phyloP scores from a whole-genome alignment of 2,797 vertebrate species.

The Diplodus puntazzo region DNA sequence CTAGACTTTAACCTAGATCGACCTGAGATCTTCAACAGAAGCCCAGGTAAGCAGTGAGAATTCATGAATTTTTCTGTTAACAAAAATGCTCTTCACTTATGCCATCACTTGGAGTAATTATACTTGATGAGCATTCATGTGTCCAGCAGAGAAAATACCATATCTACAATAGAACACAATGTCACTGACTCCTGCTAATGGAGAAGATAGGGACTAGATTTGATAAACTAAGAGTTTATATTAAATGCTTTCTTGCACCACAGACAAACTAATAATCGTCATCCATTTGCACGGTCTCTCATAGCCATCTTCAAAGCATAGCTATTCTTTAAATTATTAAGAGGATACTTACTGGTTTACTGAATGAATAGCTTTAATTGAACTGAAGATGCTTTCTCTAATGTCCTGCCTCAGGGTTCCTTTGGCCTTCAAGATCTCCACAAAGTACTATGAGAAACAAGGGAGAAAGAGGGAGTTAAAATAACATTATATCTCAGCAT shows the following conservation, averaged over 20 bases:
- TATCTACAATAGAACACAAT: constrained; percentile 9
- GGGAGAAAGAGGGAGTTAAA: constrained; percentile 35
- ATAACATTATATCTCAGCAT: not conserved
- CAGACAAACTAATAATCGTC: constrained; percentile 76
- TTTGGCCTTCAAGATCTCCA: constrained; percentile 94
- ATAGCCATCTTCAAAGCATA: constrained; percentile 55
- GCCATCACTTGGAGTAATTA: constrained; percentile 45
- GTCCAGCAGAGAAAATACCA: constrained; percentile 14
- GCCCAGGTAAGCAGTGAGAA: constrained; percentile 20
- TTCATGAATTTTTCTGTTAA: constrained; percentile 39
- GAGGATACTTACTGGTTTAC: constrained; percentile 93
- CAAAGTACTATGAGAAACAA: constrained; percentile 88
- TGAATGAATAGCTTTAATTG: constrained; percentile 90
- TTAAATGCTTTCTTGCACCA: constrained; percentile 78
- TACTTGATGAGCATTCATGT: constrained; percentile 39
- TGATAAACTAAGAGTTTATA: constrained; percentile 78
- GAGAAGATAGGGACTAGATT: constrained; percentile 69
- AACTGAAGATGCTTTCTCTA: constrained; percentile 91
- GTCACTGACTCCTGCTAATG: constrained; percentile 66
- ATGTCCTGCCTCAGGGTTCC: constrained; percentile 88
- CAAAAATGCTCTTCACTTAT: constrained; percentile 21
- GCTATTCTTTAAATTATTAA: constrained; percentile 88
- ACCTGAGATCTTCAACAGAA: constrained; percentile 17
- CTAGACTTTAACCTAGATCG: constrained; percentile 18
- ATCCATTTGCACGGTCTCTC: constrained; percentile 8